A percentile compares a stretch with the other conserved stretches of the same genome.
Conservation (phyloP, 2,888 invertebrate genomes). For the Plebejus anna region DNA sequence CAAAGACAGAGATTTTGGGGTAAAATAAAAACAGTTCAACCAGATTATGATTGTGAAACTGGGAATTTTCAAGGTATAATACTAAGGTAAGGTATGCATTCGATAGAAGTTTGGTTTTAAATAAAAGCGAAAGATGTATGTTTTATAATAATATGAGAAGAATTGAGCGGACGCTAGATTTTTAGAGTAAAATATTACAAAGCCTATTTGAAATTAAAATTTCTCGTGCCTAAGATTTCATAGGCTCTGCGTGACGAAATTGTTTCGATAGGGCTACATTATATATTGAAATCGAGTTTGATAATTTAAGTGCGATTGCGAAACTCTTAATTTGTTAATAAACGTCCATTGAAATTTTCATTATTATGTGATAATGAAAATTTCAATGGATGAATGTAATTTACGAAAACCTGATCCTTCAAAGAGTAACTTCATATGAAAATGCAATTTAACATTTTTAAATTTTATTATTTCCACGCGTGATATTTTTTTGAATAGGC, state of each 20-base stretch:
- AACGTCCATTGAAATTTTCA: background rate
- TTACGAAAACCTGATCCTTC: too few relatives aligned
- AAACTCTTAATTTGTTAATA: background rate
- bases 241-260: constrained; percentile 3
- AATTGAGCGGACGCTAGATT: background rate
- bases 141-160: background rate
- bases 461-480: too few relatives aligned
- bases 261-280: constrained; percentile 19
- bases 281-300: constrained; percentile 25
- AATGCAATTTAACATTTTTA: too few relatives aligned
- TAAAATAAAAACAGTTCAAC: background rate
- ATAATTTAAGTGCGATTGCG: constrained; percentile 2
- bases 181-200: background rate
- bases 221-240: constrained; percentile 12
- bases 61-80: too few relatives aligned
- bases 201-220: background rate
- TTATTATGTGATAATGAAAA: background rate
- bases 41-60: too few relatives aligned
- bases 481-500: too few relatives aligned
- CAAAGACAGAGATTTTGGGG: background rate
- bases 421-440: too few relatives aligned
- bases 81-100: too few relatives aligned
- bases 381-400: too few relatives aligned
- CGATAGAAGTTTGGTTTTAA: too few relatives aligned
- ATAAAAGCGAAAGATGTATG: too few relatives aligned